Evolutionary conservation across 2,888 invertebrate species (phyloP).

Genomic region (Ephialtes manifestator): DNA sequence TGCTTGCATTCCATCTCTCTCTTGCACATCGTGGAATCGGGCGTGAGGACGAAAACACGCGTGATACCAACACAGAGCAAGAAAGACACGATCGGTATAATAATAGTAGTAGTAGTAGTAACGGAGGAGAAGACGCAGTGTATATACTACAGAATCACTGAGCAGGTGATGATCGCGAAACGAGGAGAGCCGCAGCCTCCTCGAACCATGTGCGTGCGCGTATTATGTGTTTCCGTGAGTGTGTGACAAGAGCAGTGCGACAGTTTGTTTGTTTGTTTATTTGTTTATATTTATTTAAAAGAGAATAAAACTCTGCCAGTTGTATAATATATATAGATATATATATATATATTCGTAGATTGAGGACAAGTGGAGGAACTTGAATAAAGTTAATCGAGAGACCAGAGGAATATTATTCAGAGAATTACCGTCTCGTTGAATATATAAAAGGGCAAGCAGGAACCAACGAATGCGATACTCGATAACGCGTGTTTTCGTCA

Average conservation of each 20-base stretch:
- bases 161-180: conserved; percentile 42
- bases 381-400: background rate
- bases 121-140: background rate
- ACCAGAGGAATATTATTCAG: conserved; percentile 46
- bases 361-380: background rate
- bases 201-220: conserved; percentile 26
- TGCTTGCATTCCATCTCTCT: conserved; percentile 56
- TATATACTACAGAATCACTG: background rate
- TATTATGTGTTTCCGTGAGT: conserved; percentile 23
- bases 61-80: conserved; percentile 45
- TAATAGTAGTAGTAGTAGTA: background rate
- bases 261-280: conserved; percentile 29
- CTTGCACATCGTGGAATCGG: conserved; percentile 40
- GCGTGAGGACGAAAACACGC: conserved; percentile 64
- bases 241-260: conserved; percentile 54
- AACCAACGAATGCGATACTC: background rate
- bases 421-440: conserved; percentile 4
- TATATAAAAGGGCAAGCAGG: conserved; percentile 1
- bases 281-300: conserved; percentile 13
- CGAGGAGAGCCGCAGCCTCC: conserved; percentile 18
- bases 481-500: background rate
- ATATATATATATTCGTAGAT: background rate
- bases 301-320: background rate
- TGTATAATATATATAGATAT: too few relatives aligned
- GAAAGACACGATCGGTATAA: background rate